These are phyloP conservation scores for Leuctra nigra DNA, from an alignment of 2,888 invertebrate genomes.

Conservation along the genomic window DNA sequence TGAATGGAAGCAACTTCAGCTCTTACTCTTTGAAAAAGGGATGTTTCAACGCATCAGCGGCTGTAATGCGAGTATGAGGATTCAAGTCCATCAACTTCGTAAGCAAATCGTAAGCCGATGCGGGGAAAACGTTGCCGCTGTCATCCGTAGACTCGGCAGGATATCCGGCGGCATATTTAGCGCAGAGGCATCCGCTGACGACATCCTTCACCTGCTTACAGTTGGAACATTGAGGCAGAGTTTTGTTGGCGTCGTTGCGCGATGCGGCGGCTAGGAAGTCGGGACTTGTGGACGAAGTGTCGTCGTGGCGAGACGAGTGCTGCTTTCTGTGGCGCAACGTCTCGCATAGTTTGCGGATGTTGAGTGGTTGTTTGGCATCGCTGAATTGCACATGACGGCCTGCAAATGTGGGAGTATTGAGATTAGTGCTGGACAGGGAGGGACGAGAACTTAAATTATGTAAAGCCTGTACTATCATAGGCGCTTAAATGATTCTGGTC, in stretches of 20 bases:
- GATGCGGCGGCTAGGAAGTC: background rate
- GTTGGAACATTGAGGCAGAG: slow-evolving; percentile 24
- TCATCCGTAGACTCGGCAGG: background rate
- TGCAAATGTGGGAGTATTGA: slow-evolving; percentile 20
- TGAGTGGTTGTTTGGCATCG: slow-evolving; percentile 33
- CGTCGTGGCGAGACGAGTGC: slow-evolving; percentile 14
- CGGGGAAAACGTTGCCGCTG: slow-evolving; percentile 47
- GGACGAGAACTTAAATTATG: background rate
- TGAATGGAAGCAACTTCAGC: too few species aligned
- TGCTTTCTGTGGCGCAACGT: slow-evolving; percentile 35
- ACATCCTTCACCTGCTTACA: slow-evolving; percentile 28
- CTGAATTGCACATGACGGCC: slow-evolving; percentile 34
- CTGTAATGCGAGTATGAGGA: slow-evolving; percentile 65
- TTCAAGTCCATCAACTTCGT: slow-evolving; percentile 67
- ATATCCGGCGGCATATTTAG: background rate
- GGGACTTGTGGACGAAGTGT: background rate
- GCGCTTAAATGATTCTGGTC: too few species aligned
- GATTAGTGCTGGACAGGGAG: background rate
- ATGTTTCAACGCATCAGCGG: slow-evolving; percentile 66
- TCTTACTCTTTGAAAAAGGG: slow-evolving; percentile 52
- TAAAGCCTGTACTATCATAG: too few species aligned
- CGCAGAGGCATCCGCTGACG: slow-evolving; percentile 25
- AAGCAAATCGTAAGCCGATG: slow-evolving; percentile 66
- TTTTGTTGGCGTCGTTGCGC: background rate
- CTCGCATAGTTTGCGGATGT: slow-evolving; percentile 39